These are phyloP conservation scores for Latrodectus geometricus DNA, from an alignment of 1,140 invertebrate genomes.

Conservation along the genomic window DNA sequence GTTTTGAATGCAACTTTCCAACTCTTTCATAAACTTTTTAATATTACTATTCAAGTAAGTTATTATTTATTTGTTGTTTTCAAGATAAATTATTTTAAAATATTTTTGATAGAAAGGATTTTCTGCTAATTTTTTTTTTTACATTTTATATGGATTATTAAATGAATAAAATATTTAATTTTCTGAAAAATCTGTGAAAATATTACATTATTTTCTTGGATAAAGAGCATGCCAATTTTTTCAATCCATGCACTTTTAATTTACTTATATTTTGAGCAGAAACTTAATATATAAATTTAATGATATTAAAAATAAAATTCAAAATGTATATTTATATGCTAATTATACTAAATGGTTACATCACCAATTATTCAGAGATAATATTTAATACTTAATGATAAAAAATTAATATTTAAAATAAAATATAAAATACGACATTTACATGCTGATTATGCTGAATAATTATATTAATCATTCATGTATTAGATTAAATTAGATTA, in stretches of 20 bases:
- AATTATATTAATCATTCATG: too few relatives aligned
- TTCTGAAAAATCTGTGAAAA: neutral
- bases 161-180: neutral
- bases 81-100: neutral
- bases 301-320: too few relatives aligned
- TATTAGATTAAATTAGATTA: too few relatives aligned
- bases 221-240: neutral
- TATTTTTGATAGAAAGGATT: neutral
- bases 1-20: constrained; percentile 83
- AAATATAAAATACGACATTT: too few relatives aligned
- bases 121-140: neutral
- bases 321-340: too few relatives aligned
- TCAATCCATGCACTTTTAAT: neutral
- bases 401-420: too few relatives aligned
- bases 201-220: neutral
- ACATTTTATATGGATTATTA: neutral
- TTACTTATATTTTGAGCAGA: too few relatives aligned
- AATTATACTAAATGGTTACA: too few relatives aligned
- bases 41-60: constrained; percentile 79
- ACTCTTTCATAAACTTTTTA: constrained; percentile 82
- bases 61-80: neutral
- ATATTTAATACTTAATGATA: too few relatives aligned
- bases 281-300: too few relatives aligned
- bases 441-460: too few relatives aligned
- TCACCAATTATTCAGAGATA: too few relatives aligned